Evolutionary conservation across 2,797 vertebrate genomes (phyloP), one percentile per base, ranked within the genome.

Genomic region (Petrocephalus schoutedeni): DNA sequence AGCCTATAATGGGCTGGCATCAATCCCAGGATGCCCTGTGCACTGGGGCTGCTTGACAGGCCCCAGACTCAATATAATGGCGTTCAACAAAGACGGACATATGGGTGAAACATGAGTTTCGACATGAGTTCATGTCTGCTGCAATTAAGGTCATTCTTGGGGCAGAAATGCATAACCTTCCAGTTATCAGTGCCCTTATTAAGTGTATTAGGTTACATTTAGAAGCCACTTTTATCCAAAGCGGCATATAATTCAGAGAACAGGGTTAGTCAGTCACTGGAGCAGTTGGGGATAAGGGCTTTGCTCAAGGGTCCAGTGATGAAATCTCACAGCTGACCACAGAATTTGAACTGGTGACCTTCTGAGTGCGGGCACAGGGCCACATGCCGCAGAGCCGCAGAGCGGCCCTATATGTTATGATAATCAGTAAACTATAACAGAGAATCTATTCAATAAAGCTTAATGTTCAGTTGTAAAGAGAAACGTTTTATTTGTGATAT

Each of bases 391-490:
- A 71, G 67, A 71, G 67, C 67, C 67, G 2, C 67, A 7, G 4
- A 71, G 36, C 32, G 32, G 28, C 67, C 67, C 14, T 36, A 7
- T 71, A 71, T 71, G 32, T 36, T 71, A 36, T 71, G 32, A 36
- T 71, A 71, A 36, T 54, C 53, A 2, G 53, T 10, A 9, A 54
- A 54, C 9, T 54, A 54, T 54, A 10, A 54, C 53, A 54, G 53
- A 54, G 10, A 54, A 54, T 71, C 14, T 71, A 71, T 71, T 71
- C 67, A 71, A 41, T 71, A 80, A 80, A 80, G 41, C 16, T 49
- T 80, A 49, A 16, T 80, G 74, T 80, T 80, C 49, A n/a, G 74
- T 45, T 80, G 74, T 80, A 80, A 80, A 80, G 41, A 14, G 54
- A 56, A 14, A 56, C 54, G 41, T 45, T 45, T 32, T 32, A 14